Evolutionary conservation across 2,888 invertebrate species (phyloP), one percentile per base, ranked within the genome.

Genomic region (Masnerella sp.): DNA sequence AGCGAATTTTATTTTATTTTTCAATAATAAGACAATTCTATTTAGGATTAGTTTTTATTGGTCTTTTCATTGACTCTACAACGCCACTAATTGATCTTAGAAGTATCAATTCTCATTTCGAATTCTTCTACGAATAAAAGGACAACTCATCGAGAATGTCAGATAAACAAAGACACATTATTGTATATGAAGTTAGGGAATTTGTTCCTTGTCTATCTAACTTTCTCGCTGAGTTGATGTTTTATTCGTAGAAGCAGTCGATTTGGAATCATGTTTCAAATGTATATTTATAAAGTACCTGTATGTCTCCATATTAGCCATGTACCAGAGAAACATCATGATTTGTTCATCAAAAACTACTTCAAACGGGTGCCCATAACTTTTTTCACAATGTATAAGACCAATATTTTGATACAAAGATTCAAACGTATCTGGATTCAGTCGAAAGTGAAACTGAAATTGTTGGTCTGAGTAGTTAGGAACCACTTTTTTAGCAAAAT

Each of bases 401-500:
- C 14, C 8, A 47, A 40, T 12, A 49, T 30, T 20, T 61, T 36
- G 14, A 30, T 25, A 61, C 9, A 61, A 49, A 38, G 5, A 20
- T 30, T 61, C 61, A 9, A 61, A 61, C 7, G 28, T 38, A 49
- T 12, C 15, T 15, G 30, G 38, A 49, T 5, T 30, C 1, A 61
- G 8, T 20, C 61, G 15, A n/a, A 61, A 61, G n/a, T 61, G 32
- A n/a, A 25, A 30, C 7, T 40, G 15, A n/a, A 61, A 61, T 40
- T 61, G 47, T 11, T 38, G 38, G 7, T 61, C 61, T 17, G 38
- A 49, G n/a, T 28, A 61, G 14, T 61, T 49, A 12, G 30, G 28
- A 49, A 61, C 49, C 12, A 40, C 28, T 61, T 61, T 49, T 18
- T 61, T 49, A 17, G 49, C 61, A 30, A 61, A 61, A 32, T 34